Conservation (phyloP, 2,113 vertebrate species). For the Ammospiza nelsoni region DNA sequence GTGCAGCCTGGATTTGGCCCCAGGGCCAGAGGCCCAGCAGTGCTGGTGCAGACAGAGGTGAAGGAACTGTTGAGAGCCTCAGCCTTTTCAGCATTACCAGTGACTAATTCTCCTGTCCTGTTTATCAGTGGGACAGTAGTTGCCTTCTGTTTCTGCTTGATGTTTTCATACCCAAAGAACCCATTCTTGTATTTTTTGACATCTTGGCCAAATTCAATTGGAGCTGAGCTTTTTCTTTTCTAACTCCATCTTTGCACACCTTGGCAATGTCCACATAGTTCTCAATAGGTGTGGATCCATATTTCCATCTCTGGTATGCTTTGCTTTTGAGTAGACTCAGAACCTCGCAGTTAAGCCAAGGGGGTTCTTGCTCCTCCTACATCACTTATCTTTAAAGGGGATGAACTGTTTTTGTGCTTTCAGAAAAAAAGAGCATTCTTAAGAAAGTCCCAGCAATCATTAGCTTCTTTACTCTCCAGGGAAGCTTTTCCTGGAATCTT, state of each 20-base stretch:
- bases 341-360: background rate
- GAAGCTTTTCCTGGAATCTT: background rate
- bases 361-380: background rate
- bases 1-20: background rate
- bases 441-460: background rate
- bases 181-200: background rate
- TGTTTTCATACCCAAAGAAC: background rate
- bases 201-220: background rate
- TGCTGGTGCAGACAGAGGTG: background rate
- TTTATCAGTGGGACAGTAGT: rapidly evolving
- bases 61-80: background rate
- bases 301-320: background rate
- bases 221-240: background rate
- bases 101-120: background rate
- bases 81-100: rapidly evolving
- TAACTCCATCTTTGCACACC: background rate
- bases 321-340: background rate
- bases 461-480: background rate
- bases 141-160: background rate
- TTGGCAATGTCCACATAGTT: background rate
- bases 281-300: background rate
- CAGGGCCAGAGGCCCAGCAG: background rate
- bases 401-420: background rate
- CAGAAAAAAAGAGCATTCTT: background rate
- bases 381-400: background rate